phyloP scores from a whole-genome alignment of 2,797 vertebrate species.

The Macroramphosus scolopax region DNA sequence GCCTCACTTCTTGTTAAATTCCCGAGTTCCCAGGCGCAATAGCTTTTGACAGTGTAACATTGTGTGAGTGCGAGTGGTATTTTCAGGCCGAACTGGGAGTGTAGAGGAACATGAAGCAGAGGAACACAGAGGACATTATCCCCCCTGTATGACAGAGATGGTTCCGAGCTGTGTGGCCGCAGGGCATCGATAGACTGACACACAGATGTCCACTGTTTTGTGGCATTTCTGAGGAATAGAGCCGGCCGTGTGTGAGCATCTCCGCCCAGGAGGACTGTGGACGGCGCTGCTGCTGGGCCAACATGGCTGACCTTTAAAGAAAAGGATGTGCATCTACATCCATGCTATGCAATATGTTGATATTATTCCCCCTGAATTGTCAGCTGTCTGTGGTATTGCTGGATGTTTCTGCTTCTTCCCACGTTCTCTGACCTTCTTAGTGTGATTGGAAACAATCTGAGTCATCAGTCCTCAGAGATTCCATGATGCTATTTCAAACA shows the following conservation, averaged over 20 bases:
- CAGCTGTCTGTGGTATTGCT: constrained; percentile 28
- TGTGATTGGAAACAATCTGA: constrained; percentile 34
- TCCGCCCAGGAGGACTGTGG: constrained; percentile 18
- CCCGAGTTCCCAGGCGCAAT: constrained; percentile 42
- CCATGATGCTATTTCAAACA: constrained; percentile 26
- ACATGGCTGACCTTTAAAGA: constrained; percentile 9
- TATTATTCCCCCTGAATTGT: constrained; percentile 16
- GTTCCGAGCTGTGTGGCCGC: constrained; percentile 22
- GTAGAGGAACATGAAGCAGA: constrained; percentile 60
- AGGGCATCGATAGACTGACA: constrained; percentile 34
- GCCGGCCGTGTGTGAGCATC: constrained; percentile 8
- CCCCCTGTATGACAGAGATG: constrained; percentile 46
- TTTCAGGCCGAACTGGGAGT: constrained; percentile 53
- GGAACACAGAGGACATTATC: constrained; percentile 65
- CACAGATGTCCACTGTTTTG: constrained; percentile 37
- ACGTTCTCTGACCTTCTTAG: constrained; percentile 45
- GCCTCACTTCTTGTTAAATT: constrained; percentile 47
- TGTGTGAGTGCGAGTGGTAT: constrained; percentile 52
- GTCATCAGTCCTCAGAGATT: constrained; percentile 30
- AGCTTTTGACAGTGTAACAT: constrained; percentile 54
- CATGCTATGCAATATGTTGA: background rate
- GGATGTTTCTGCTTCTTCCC: constrained; percentile 27
- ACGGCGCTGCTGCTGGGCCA: constrained; percentile 22
- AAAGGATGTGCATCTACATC: too few species aligned
- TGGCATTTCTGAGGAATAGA: constrained; percentile 47